Conservation (phyloP, 37 sponge, comb jelly and placozoan genomes). For the Halisarca cf. caerulea region DNA sequence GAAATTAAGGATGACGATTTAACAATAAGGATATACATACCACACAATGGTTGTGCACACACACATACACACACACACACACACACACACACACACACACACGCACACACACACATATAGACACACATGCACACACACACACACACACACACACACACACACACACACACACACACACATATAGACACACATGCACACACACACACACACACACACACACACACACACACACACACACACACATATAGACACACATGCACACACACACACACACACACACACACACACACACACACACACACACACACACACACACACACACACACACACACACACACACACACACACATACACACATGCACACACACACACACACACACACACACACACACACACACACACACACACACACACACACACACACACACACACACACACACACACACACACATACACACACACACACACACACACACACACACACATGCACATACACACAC, state of each 20-base stretch:
- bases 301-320: not conserved
- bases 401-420: not conserved
- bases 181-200: not conserved
- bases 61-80: not conserved
- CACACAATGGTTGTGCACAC: not conserved
- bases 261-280: not conserved
- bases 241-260: not conserved
- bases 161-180: not conserved
- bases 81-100: slow-evolving; percentile 24
- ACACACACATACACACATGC: not conserved
- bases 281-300: not conserved
- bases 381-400: not conserved
- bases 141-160: slow-evolving; percentile 14
- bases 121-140: not conserved
- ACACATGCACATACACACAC: not conserved
- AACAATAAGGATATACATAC: not conserved
- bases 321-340: slow-evolving; percentile 4
- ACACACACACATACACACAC: not conserved
- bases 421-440: not conserved
- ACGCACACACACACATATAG: slow-evolving; percentile 11
- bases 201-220: not conserved
- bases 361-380: not conserved
- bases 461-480: not conserved
- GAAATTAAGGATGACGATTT: not conserved
- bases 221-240: slow-evolving; percentile 22